Evolutionary conservation across 2,113 vertebrate genomes (phyloP), one percentile per base, ranked within the genome.

Genomic region (Morone chrysops): DNA sequence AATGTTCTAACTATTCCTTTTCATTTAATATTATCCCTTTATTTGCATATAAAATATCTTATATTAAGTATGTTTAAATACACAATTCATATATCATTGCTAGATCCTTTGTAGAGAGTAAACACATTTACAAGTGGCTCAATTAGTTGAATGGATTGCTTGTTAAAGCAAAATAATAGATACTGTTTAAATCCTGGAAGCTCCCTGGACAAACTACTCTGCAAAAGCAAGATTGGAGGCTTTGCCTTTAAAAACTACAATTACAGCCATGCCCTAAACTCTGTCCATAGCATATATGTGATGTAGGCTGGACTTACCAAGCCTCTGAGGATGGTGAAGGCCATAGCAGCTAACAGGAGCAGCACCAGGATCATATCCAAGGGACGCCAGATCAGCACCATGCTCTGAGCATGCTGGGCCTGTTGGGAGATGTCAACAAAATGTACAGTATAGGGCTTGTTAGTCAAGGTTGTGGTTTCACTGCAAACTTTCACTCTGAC

Each of bases 251-350:
- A 68, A 43, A 62, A 36, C 36, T 51, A n/a, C 40, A 5, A 13
- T 41, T 25, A 20, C 1, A 68, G n/a, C 13, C 70, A 38, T 6
- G 4, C 13, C 57, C 61, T 76, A 0, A 73, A 72, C 36, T 83
- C 47, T 62, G 14, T 75, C 40, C 17, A 8, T 17, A 63, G 38
- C 45, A 47, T 50, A 50, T 0, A 45, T 59, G 7, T 71, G n/a
- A 51, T 36, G 43, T 47, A 13, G 50, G 31, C 31, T 31, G 31
- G 31, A 90, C 96, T 95, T 88, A 98, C 97, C 95, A 99, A 74
- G 36, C 97, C 97, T 89, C 97, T 96, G 89, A 99, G 97, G 81
- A 97, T 41, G 2, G 96, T 96, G 94, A 97, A 97, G 6, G 83
- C 83, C 0, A 94, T 94, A 0, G 94, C 89, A 2, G 94, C 91